A percentile compares a stretch with the other conserved stretches of the same genome.
phyloP scores from a whole-genome alignment of 2,797 vertebrate genomes.

The Podarcis siculus region DNA sequence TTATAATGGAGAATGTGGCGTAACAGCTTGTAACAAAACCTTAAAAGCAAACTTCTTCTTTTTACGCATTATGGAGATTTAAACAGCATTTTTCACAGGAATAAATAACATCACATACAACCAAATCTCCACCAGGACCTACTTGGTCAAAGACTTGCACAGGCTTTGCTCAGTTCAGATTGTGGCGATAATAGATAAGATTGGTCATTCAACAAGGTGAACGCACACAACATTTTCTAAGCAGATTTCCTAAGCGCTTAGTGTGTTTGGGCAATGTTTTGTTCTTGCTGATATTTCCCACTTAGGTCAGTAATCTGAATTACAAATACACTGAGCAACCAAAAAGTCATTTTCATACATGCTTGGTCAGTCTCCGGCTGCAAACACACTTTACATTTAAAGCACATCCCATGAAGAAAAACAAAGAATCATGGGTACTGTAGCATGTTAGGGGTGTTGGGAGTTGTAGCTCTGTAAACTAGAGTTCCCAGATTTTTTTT shows the following conservation, averaged over 20 bases:
- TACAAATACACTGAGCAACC: background rate
- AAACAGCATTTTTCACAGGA: background rate
- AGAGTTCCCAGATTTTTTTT: too few species aligned
- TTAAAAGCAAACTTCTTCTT: conserved; percentile 1
- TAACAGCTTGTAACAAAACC: conserved; percentile 15
- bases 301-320: background rate
- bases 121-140: background rate
- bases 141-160: background rate
- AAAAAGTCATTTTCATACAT: background rate
- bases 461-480: too few species aligned
- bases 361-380: background rate
- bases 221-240: conserved; percentile 17
- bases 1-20: conserved; percentile 43
- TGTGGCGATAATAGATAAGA: background rate
- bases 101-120: background rate
- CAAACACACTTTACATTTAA: background rate
- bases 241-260: background rate
- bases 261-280: background rate
- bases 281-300: background rate
- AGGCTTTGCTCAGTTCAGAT: background rate
- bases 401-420: too few species aligned
- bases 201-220: background rate
- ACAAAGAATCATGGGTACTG: too few species aligned
- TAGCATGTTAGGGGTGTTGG: too few species aligned
- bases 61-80: accelerated